phyloP scores from a whole-genome alignment of 2,113 vertebrate species.

The Podarcis muralis region DNA sequence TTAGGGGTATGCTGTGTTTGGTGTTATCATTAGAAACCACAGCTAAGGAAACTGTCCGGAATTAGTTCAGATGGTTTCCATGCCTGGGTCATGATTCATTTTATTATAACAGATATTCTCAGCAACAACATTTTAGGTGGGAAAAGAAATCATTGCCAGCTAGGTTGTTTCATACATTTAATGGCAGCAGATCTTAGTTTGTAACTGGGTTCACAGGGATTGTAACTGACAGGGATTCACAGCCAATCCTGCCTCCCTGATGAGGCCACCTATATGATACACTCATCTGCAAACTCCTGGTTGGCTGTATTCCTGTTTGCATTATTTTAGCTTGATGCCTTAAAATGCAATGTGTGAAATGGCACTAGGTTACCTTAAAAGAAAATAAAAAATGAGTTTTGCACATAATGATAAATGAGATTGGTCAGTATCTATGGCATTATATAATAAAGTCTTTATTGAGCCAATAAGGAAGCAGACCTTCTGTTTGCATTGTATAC shows the following conservation, averaged over 20 bases:
- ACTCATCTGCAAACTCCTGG: background rate
- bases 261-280: background rate
- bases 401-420: background rate
- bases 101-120: background rate
- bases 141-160: background rate
- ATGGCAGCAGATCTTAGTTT: background rate
- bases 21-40: background rate
- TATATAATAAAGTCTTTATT: background rate
- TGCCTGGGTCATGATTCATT: background rate
- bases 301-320: too few species aligned
- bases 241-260: background rate
- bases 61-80: background rate
- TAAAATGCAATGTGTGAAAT: background rate
- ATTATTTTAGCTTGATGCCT: background rate
- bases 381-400: background rate
- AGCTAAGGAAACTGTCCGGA: background rate
- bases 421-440: constrained; percentile 8
- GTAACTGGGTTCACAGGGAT: background rate
- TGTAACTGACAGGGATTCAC: background rate
- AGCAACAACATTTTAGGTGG: background rate
- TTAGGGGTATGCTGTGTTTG: background rate
- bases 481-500: constrained; percentile 7
- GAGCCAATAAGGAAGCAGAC: constrained; percentile 1
- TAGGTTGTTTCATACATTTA: background rate
- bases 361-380: background rate